A percentile compares a stretch with the other conserved stretches of the same genome.
phyloP scores from a whole-genome alignment of 1,140 invertebrate species.

The Ephestia elutella region DNA sequence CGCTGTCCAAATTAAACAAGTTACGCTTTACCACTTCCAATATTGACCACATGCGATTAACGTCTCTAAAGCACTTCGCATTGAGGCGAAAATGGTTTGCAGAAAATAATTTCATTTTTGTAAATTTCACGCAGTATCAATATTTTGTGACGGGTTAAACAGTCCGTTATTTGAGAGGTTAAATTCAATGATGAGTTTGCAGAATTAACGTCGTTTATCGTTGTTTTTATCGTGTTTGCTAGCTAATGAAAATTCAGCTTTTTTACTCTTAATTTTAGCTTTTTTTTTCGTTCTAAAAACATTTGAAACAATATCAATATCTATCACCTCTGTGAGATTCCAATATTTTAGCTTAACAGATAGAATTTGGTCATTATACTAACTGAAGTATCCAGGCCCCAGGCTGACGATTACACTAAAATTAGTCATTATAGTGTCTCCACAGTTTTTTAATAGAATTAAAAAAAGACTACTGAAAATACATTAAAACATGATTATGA shows the following conservation, averaged over 20 bases:
- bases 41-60: neutral
- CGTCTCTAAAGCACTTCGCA: neutral
- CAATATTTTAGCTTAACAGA: too few species aligned
- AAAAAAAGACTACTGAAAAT: too few species aligned
- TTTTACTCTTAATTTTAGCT: too few species aligned
- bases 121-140: constrained; percentile 3
- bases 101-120: neutral
- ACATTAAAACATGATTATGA: too few species aligned
- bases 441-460: too few species aligned
- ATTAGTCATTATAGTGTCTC: too few species aligned
- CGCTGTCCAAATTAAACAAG: neutral
- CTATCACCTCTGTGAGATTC: too few species aligned
- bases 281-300: too few species aligned
- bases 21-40: neutral
- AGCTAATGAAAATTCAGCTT: neutral
- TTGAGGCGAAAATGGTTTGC: neutral
- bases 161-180: neutral
- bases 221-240: neutral
- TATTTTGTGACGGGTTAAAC: constrained; percentile 3
- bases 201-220: neutral
- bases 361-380: too few species aligned
- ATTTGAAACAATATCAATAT: too few species aligned
- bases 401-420: too few species aligned
- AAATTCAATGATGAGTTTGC: neutral
- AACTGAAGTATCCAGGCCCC: too few species aligned